These are phyloP conservation scores for Aegithalos caudatus DNA, from an alignment of 2,113 vertebrate species.

Conservation along the genomic window DNA sequence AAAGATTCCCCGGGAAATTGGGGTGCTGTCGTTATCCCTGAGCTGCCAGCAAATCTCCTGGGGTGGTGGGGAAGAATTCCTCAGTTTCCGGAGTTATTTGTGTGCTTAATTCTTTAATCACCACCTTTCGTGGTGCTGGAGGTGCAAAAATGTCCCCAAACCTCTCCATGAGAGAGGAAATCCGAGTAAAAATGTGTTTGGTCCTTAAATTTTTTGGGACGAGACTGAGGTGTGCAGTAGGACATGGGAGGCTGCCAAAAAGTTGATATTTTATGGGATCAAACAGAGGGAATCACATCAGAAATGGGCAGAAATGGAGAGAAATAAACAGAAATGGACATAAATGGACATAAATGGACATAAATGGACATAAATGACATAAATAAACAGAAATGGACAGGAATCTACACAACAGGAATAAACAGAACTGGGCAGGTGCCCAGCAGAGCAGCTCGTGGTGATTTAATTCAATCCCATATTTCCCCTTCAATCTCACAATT, in stretches of 20 bases:
- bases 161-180: neutral
- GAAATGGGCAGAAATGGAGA: neutral
- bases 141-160: neutral
- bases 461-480: neutral
- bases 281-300: neutral
- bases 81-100: neutral
- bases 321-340: neutral
- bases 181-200: neutral
- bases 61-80: neutral
- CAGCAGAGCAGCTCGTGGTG: too few species aligned
- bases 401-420: neutral
- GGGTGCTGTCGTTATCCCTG: neutral
- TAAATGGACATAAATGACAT: neutral
- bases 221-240: too few species aligned
- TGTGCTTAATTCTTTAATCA: neutral
- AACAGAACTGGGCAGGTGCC: too few species aligned
- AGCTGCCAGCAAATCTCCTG: neutral
- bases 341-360: too few species aligned
- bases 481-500: neutral
- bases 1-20: neutral
- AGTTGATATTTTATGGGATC: rapidly evolving
- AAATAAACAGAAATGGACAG: neutral
- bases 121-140: neutral
- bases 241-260: neutral
- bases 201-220: neutral